Conservation (phyloP, 2,797 vertebrate species). For the Tympanoctomys barrerae region DNA sequence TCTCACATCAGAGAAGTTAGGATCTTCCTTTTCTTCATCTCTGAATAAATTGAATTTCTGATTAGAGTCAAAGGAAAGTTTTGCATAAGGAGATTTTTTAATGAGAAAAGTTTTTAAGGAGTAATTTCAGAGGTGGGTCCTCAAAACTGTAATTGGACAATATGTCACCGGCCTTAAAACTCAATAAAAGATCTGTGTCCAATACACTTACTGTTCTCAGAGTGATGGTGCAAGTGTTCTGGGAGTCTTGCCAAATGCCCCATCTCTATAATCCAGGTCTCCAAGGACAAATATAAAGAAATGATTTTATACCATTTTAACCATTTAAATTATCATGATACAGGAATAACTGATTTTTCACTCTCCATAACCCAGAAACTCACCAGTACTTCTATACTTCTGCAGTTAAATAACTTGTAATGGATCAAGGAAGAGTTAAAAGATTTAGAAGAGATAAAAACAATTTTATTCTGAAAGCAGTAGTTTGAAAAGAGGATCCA, state of each 20-base stretch:
- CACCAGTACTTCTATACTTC: background rate
- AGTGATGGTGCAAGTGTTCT: background rate
- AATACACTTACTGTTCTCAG: background rate
- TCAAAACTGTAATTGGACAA: background rate
- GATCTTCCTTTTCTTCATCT: conserved; percentile 78
- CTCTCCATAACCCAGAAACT: background rate
- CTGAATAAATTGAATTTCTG: conserved; percentile 80
- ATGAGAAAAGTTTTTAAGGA: conserved; percentile 65
- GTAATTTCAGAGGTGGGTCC: conserved; percentile 50
- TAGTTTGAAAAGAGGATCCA: background rate
- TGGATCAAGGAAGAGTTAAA: conserved; percentile 25
- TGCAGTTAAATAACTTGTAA: background rate
- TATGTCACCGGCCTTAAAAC: conserved; percentile 48
- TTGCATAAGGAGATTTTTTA: conserved; percentile 65
- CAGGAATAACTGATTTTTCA: conserved; percentile 34
- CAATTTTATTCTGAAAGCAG: conserved; percentile 16
- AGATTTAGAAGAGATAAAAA: conserved; percentile 54
- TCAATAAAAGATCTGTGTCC: conserved; percentile 3
- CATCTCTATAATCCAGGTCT: conserved; percentile 36
- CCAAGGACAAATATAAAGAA: conserved; percentile 41
- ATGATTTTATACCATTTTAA: conserved; percentile 56
- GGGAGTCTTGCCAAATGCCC: background rate
- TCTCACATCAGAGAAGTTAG: conserved; percentile 77
- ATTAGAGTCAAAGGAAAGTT: conserved; percentile 61
- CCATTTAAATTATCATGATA: conserved; percentile 55